These are phyloP conservation scores for Pandemis corylana DNA, from an alignment of 2,888 invertebrate species.

Conservation along the genomic window DNA sequence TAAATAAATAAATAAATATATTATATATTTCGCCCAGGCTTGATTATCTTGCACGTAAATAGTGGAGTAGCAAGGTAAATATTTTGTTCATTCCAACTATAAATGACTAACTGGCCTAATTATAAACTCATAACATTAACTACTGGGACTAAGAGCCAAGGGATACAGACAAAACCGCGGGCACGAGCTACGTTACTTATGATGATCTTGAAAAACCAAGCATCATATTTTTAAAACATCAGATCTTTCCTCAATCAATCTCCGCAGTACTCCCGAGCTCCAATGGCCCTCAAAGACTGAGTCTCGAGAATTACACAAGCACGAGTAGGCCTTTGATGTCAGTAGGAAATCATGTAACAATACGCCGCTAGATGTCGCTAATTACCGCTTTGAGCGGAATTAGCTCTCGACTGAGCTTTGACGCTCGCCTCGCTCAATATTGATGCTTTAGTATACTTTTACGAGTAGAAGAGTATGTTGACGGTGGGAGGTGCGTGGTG, in stretches of 20 bases:
- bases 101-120: too few relatives aligned
- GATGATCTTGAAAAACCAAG: background rate
- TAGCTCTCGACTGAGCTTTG: slow-evolving; percentile 29
- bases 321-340: slow-evolving; percentile 8
- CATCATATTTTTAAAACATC: background rate
- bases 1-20: too few relatives aligned
- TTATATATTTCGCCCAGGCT: too few relatives aligned
- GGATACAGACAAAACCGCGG: too few relatives aligned
- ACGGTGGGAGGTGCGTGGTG: background rate
- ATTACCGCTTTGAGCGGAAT: slow-evolving; percentile 29
- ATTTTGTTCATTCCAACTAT: too few relatives aligned
- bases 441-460: background rate
- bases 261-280: background rate
- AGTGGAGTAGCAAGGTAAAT: too few relatives aligned
- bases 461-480: background rate
- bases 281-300: slow-evolving; percentile 2
- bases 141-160: too few relatives aligned
- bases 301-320: background rate
- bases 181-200: too few relatives aligned
- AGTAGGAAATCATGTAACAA: slow-evolving; percentile 8
- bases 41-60: too few relatives aligned
- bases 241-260: background rate
- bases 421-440: background rate
- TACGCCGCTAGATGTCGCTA: slow-evolving; percentile 20
- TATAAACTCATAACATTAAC: too few relatives aligned